Percentiles rank a stretch among this genome's conserved stretches.
Evolutionary conservation across 2,113 vertebrate genomes (phyloP).

Genomic region (Scatophagus argus): DNA sequence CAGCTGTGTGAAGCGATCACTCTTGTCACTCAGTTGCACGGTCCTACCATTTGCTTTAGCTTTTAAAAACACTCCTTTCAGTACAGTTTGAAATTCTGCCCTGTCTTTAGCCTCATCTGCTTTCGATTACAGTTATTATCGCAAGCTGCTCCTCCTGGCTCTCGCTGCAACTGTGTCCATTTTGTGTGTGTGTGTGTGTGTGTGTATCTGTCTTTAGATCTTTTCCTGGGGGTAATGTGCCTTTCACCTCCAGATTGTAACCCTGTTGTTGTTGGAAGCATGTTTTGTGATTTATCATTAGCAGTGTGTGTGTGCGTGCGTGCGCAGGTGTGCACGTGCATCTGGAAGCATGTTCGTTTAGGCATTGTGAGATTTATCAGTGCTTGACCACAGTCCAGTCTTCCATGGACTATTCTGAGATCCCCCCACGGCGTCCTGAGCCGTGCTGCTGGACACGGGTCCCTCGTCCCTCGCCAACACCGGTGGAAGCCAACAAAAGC

Average conservation of each 20-base stretch:
- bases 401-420: constrained; percentile 59
- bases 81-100: constrained; percentile 61
- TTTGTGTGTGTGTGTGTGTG: constrained; percentile 1
- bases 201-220: constrained; percentile 61
- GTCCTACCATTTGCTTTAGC: constrained; percentile 64
- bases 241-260: constrained; percentile 68
- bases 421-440: constrained; percentile 40
- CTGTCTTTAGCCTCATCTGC: constrained; percentile 70
- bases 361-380: constrained; percentile 59
- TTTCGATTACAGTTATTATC: constrained; percentile 84
- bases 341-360: constrained; percentile 5
- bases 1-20: constrained; percentile 75
- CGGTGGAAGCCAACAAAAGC: constrained; percentile 65
- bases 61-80: constrained; percentile 67
- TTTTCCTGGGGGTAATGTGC: constrained; percentile 55
- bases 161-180: constrained; percentile 46
- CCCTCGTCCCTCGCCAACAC: constrained; percentile 12
- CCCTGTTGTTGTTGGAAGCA: constrained; percentile 74
- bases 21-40: constrained; percentile 62
- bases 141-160: constrained; percentile 74
- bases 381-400: constrained; percentile 53
- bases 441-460: constrained; percentile 36
- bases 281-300: constrained; percentile 60
- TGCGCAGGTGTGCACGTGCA: neutral
- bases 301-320: neutral